phyloP scores from a whole-genome alignment of 2,113 vertebrate species.

The Sturnus vulgaris region DNA sequence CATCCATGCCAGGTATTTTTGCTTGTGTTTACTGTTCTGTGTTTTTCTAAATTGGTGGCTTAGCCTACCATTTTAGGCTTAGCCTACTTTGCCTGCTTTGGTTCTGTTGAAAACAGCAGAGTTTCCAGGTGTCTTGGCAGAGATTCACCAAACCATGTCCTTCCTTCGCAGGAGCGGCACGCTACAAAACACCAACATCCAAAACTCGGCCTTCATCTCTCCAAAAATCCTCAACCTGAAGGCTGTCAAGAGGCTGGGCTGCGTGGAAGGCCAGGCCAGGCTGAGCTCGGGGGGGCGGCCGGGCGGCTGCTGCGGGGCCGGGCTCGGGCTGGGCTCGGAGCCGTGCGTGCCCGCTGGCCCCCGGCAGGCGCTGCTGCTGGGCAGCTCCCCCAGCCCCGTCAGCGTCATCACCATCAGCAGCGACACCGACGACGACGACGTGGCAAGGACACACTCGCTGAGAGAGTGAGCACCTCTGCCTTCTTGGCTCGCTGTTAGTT shows the following conservation, averaged over 20 bases:
- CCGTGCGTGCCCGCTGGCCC: conserved; percentile 75
- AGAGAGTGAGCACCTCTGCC: conserved; percentile 78
- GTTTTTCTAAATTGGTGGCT: not conserved
- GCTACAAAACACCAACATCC: conserved; percentile 86
- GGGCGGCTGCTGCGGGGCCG: conserved; percentile 71
- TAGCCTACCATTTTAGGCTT: not conserved
- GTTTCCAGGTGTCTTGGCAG: not conserved
- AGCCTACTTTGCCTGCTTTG: not conserved
- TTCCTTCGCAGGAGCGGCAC: conserved; percentile 80
- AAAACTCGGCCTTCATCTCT: conserved; percentile 85
- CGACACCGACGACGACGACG: conserved; percentile 87
- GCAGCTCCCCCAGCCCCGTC: conserved; percentile 86
- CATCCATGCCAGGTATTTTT: not conserved
- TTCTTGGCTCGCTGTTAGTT: too few species aligned
- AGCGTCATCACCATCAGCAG: conserved; percentile 98
- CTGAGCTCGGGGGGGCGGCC: conserved; percentile 62
- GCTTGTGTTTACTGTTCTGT: not conserved
- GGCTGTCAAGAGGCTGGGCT: conserved; percentile 76
- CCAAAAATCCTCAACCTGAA: conserved; percentile 90
- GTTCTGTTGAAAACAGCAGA: not conserved
- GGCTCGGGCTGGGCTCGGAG: conserved; percentile 63
- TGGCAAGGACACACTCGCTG: conserved; percentile 77
- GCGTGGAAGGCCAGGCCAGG: conserved; percentile 80
- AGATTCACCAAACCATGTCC: not conserved
- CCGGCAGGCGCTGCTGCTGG: conserved; percentile 86